phyloP scores from a whole-genome alignment of 2,888 invertebrate genomes.

The Calephelis perditalis region DNA sequence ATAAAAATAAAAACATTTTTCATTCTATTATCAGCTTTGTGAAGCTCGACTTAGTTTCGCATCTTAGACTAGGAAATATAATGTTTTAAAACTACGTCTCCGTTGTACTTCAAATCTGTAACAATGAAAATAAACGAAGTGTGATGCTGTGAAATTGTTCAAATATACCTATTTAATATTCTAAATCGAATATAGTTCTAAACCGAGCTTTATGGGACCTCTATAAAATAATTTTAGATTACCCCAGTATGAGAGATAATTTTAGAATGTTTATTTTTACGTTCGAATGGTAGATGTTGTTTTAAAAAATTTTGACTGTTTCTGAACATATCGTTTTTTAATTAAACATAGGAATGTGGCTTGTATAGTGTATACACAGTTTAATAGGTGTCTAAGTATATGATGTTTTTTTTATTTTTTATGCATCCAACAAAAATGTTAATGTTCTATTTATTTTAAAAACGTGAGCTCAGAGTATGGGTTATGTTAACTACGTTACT shows the following conservation, averaged over 20 bases:
- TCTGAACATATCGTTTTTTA: slow-evolving; percentile 1
- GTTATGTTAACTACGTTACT: too few species aligned
- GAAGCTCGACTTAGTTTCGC: too few species aligned
- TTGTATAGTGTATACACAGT: too few species aligned
- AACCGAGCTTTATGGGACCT: slow-evolving; percentile 9
- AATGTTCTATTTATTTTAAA: too few species aligned
- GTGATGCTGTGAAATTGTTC: slow-evolving; percentile 5
- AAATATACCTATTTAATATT: slow-evolving; percentile 7
- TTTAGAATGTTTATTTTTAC: neutral
- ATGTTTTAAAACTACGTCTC: neutral
- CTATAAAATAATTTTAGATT: slow-evolving; percentile 5
- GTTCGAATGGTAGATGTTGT: neutral
- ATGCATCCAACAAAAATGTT: too few species aligned
- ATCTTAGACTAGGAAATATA: too few species aligned
- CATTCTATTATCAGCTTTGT: too few species aligned
- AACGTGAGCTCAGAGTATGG: too few species aligned
- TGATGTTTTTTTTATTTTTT: too few species aligned
- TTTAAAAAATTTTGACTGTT: neutral
- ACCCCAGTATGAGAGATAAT: neutral
- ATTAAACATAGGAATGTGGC: too few species aligned
- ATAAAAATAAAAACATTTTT: too few species aligned
- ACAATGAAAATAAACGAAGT: slow-evolving; percentile 2
- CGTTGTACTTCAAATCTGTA: neutral
- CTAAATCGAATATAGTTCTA: slow-evolving; percentile 7
- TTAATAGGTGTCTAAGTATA: too few species aligned